Percentiles rank a stretch among this genome's conserved stretches.
phyloP scores from a whole-genome alignment of 2,797 vertebrate genomes.

The Nyctalus aviator region DNA sequence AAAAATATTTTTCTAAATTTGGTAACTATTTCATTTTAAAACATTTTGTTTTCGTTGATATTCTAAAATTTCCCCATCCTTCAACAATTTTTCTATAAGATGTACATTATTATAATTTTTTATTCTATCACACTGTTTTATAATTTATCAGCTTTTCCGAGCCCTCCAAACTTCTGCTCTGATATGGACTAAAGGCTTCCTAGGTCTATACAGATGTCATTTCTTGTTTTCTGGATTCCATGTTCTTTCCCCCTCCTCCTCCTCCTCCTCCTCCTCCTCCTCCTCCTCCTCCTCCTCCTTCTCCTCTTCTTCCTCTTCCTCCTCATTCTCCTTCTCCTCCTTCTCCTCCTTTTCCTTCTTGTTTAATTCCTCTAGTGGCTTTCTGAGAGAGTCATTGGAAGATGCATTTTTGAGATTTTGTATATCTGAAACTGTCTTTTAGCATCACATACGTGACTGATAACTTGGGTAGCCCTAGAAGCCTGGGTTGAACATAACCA shows the following conservation, averaged over 20 bases:
- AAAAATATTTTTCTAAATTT: slow-evolving; percentile 39
- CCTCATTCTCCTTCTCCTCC: too few relatives aligned
- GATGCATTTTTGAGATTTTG: neutral
- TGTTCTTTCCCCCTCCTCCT: too few relatives aligned
- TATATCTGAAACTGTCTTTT: slow-evolving; percentile 9
- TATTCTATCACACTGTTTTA: neutral
- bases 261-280: too few relatives aligned
- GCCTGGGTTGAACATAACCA: slow-evolving; percentile 1
- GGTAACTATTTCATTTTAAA: neutral
- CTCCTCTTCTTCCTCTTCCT: too few relatives aligned
- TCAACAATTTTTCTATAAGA: neutral
- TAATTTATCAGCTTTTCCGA: neutral
- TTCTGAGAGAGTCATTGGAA: slow-evolving; percentile 8
- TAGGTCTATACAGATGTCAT: neutral
- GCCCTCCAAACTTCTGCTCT: neutral
- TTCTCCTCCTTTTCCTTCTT: neutral
- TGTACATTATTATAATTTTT: neutral
- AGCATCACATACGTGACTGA: neutral
- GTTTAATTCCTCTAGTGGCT: neutral
- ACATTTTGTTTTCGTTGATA: neutral
- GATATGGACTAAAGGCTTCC: neutral
- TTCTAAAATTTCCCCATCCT: neutral
- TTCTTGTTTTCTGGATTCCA: neutral
- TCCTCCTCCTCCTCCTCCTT: too few relatives aligned
- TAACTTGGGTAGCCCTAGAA: neutral